phyloP scores from a whole-genome alignment of 2,113 vertebrate species.

The Nannobrachium achirus region DNA sequence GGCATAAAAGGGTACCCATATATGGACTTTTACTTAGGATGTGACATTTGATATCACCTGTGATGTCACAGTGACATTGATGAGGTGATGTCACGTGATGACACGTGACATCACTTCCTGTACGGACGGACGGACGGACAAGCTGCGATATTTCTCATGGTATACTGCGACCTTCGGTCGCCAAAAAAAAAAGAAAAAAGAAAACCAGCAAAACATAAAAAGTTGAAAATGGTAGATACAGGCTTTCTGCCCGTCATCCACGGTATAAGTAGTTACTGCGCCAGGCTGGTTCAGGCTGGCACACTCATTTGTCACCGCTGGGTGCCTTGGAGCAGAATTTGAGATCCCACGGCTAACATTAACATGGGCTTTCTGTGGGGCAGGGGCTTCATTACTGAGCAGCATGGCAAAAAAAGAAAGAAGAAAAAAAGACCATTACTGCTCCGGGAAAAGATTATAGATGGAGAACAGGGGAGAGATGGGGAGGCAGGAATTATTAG shows the following conservation, averaged over 20 bases:
- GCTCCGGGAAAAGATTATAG: slow-evolving; percentile 32
- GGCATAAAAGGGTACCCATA: too few species aligned
- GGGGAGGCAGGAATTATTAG: slow-evolving; percentile 39
- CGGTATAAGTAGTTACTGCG: slow-evolving; percentile 26
- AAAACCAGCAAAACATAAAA: too few species aligned
- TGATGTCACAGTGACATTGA: too few species aligned
- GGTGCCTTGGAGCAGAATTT: slow-evolving; percentile 45
- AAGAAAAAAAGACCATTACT: slow-evolving; percentile 46
- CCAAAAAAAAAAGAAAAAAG: too few species aligned
- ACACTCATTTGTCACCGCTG: slow-evolving; percentile 46
- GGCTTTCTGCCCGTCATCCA: background rate
- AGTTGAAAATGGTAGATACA: background rate
- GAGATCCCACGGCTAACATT: slow-evolving; percentile 63
- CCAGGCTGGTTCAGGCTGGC: slow-evolving; percentile 26
- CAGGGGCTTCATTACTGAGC: slow-evolving; percentile 60
- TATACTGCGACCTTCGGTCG: too few species aligned
- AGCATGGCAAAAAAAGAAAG: slow-evolving; percentile 27
- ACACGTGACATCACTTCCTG: too few species aligned
- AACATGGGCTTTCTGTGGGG: slow-evolving; percentile 58
- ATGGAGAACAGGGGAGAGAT: slow-evolving; percentile 16
- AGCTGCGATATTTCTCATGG: too few species aligned
- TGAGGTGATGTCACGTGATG: too few species aligned
- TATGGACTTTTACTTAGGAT: too few species aligned
- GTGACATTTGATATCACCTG: too few species aligned
- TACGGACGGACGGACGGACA: too few species aligned